Base-by-base conservation (phyloP, 2,888 invertebrate genomes). In the Zeuzera pyrina region DNA sequence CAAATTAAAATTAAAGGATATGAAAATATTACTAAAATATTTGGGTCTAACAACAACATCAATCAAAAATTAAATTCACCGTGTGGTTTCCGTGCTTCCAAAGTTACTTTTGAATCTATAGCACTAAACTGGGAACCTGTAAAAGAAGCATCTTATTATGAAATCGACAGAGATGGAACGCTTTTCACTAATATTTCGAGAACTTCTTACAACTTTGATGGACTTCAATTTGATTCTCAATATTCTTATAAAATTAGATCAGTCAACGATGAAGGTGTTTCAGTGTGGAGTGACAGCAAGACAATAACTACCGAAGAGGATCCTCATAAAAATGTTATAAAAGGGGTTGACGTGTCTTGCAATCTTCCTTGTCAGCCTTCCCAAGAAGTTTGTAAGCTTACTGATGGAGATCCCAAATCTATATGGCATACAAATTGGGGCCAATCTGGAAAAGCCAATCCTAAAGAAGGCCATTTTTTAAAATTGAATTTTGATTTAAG, bases 161-260 rank as follows among this genome's bases (percentile, higher is more conserved):
- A 81, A 57, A 65, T 81, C 16, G 72, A 77, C 45, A 66, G 62
- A 57, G 68, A 79, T 38, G 66, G 57, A 2, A 37, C 40, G 5
- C 41, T 76, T 26, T 74, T 67, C 41, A 74, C 57, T 13, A 66
- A 71, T 35, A 65, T 79, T 15, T 42, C 29, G 28, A 54, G 42
- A 12, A 46, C 40, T 3, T 41, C 40, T 21, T 67, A 61, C 28
- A 59, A 40, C 16, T 76, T 79, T 39, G 47, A 62, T 3, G 57
- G 50, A 33, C 60, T 76, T 14, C 46, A 49, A 34, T 48, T 39
- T 28, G 47, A 57, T 27, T 56, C 67, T 1, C 55, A 60, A 27
- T 65, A 78, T 45, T 34, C 33, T 2, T 78, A 77, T 37, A 65
- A 61, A 39, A 62, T 81, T 25, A 51, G 81, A 28, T 59, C 73